A percentile compares a stretch with the other conserved stretches of the same genome.
Conservation (phyloP, 2,888 invertebrate species). For the Drosophila kanekoi region DNA sequence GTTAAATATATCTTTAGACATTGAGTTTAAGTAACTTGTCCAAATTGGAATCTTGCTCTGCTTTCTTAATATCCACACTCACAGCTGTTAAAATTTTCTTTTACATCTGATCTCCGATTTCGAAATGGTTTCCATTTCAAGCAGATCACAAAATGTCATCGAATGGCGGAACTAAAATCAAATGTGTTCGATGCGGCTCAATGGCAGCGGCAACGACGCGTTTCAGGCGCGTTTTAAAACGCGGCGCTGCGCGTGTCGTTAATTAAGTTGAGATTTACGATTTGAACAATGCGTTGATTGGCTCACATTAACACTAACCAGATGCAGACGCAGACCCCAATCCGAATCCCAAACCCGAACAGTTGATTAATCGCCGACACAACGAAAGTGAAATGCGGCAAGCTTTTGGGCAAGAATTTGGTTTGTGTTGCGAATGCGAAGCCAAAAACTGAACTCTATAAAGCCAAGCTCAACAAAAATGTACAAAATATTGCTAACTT, state of each 20-base stretch:
- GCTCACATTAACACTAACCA: slow-evolving; percentile 60
- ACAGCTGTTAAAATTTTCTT: neutral
- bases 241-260: slow-evolving; percentile 70
- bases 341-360: slow-evolving; percentile 7
- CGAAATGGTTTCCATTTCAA: neutral
- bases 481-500: slow-evolving; percentile 29
- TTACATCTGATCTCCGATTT: slow-evolving; percentile 7
- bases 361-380: slow-evolving; percentile 58
- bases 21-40: no score
- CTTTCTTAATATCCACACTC: no score
- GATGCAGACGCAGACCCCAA: slow-evolving; percentile 5
- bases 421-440: neutral
- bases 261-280: slow-evolving; percentile 75
- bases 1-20: no score
- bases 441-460: slow-evolving; percentile 18
- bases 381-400: slow-evolving; percentile 57
- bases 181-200: slow-evolving; percentile 53
- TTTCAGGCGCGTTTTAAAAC: slow-evolving; percentile 61
- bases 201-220: slow-evolving; percentile 62
- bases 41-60: no score
- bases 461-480: slow-evolving; percentile 2
- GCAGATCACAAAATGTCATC: slow-evolving; percentile 15
- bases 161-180: slow-evolving; percentile 37
- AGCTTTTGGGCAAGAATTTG: slow-evolving; percentile 24
- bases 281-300: slow-evolving; percentile 46